phyloP scores from a whole-genome alignment of 2,888 invertebrate genomes.

The Steromphala cineraria region DNA sequence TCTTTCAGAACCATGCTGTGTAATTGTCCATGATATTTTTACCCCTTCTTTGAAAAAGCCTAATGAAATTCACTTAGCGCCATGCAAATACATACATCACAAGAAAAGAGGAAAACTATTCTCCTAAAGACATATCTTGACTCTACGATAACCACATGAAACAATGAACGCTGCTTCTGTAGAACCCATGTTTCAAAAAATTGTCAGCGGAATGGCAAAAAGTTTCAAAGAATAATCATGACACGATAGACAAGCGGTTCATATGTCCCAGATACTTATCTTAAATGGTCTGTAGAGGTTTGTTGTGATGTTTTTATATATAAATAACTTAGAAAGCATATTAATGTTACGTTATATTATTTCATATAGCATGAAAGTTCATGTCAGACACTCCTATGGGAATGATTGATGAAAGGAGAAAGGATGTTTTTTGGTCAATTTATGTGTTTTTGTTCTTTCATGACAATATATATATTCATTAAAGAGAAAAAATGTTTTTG shows the following conservation, averaged over 20 bases:
- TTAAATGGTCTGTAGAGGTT: background rate
- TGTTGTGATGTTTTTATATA: background rate
- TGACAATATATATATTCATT: no score
- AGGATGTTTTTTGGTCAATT: no score
- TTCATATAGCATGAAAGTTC: no score
- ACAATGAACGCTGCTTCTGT: background rate
- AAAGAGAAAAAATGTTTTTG: no score
- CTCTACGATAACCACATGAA: background rate
- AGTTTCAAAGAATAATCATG: background rate
- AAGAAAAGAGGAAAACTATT: background rate
- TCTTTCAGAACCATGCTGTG: no score
- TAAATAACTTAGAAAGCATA: background rate
- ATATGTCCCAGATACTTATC: background rate
- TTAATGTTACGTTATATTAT: no score
- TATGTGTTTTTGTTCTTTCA: no score
- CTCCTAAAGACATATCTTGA: background rate
- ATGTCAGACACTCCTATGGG: no score
- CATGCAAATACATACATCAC: background rate
- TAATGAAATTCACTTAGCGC: background rate
- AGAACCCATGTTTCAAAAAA: background rate
- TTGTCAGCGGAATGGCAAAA: background rate
- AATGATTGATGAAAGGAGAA: no score
- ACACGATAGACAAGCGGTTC: background rate
- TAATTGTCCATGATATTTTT: no score
- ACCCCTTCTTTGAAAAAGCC: no score